These are phyloP conservation scores for Eupithecia pulchellata DNA, from an alignment of 2,888 invertebrate species.

Conservation along the genomic window DNA sequence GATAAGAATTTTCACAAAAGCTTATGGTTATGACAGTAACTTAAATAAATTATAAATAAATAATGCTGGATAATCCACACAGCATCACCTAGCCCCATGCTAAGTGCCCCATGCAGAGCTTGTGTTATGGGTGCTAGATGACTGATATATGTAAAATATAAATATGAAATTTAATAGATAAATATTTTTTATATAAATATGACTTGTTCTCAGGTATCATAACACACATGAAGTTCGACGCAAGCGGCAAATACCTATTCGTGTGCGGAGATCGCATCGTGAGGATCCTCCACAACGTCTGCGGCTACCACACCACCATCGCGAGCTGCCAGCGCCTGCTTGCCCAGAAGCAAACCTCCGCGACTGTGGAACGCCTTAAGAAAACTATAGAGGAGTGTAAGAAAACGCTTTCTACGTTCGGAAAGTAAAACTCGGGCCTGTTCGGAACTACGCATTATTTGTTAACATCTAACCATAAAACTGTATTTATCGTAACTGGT, in stretches of 20 bases:
- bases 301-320: conserved; percentile 75
- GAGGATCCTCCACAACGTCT: conserved; percentile 90
- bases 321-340: conserved; percentile 76
- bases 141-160: no score
- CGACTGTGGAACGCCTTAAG: conserved; percentile 91
- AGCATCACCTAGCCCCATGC: no score
- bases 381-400: conserved; percentile 88
- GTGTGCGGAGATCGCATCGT: conserved; percentile 91
- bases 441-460: neutral
- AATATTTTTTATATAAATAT: no score
- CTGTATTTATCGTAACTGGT: no score
- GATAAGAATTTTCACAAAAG: no score
- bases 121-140: no score
- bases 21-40: no score
- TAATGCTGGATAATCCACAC: no score
- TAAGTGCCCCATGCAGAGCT: no score
- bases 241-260: conserved; percentile 89
- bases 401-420: conserved; percentile 70
- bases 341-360: conserved; percentile 86
- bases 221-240: conserved; percentile 89
- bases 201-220: conserved; percentile 86
- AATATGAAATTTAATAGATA: no score
- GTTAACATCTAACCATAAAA: no score
- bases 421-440: conserved; percentile 56
- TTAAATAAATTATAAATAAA: no score